A percentile compares a stretch with the other conserved stretches of the same genome.
Conservation (phyloP, 2,888 invertebrate genomes). For the Caenorhabditis virilis region DNA sequence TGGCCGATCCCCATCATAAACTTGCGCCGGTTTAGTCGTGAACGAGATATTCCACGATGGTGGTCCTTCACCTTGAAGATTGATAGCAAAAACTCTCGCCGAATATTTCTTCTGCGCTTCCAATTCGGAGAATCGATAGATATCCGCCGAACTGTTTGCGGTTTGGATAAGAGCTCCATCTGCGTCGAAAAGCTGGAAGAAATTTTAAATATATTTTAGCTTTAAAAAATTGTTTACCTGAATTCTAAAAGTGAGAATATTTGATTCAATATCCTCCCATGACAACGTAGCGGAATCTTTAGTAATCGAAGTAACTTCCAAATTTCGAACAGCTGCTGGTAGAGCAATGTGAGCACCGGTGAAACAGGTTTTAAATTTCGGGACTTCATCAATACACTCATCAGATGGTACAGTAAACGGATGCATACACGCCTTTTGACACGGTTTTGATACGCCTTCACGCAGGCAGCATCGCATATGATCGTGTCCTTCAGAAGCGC, state of each 20-base stretch:
- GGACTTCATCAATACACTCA: conserved; percentile 27
- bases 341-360: conserved; percentile 25
- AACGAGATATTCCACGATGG: conserved; percentile 53
- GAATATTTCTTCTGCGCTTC: conserved; percentile 23
- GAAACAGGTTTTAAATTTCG: conserved; percentile 36
- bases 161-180: conserved; percentile 16
- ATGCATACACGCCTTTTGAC: conserved; percentile 50
- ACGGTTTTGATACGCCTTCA: conserved; percentile 37
- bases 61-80: conserved; percentile 36
- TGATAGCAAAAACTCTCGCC: conserved; percentile 43
- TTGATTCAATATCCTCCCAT: conserved; percentile 42
- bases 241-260: conserved; percentile 28
- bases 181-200: conserved; percentile 29
- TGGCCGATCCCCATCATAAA: conserved; percentile 25
- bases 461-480: conserved; percentile 50
- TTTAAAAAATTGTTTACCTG: too few species aligned
- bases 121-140: conserved; percentile 31
- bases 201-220: neutral
- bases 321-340: conserved; percentile 35
- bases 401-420: conserved; percentile 42
- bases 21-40: conserved; percentile 31
- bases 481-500: conserved; percentile 56
- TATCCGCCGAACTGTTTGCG: conserved; percentile 40
- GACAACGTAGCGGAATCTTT: conserved; percentile 38
- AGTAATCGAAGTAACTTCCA: conserved; percentile 37